Evolutionary conservation across 2,113 vertebrate species (phyloP), one percentile per base, ranked within the genome.

Genomic region (Paradisaea rubra): DNA sequence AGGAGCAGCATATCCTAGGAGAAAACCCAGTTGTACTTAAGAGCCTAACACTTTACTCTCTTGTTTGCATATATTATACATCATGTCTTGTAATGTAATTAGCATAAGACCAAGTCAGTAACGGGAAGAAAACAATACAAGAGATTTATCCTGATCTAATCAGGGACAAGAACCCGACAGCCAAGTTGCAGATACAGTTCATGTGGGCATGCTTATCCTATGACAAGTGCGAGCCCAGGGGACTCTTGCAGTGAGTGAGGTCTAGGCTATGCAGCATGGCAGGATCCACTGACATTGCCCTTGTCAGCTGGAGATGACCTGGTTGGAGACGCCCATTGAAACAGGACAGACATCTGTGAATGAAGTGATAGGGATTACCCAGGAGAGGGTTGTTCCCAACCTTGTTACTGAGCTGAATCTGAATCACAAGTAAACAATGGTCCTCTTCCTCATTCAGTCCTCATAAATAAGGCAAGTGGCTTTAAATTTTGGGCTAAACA

Each of bases 1-100:
- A 98, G 91, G 21, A 97, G 95, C 44, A 98, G 97, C 96, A 98
- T 97, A 76, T 98, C 98, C 98, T 98, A 47, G 42, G 50, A 78
- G 44, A 84, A 88, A 96, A 47, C 7, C 19, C 81, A 83, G 31
- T 15, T 54, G 33, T 35, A 61, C 16, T 87, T 79, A 41, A 74
- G 13, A 88, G 28, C 37, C 50, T 28, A 53, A 66, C 21, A 35
- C n/a, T 80, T 83, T 47, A 31, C 4, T 47, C 12, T 73, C 41
- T 28, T 60, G 23, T 66, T 63, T 78, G 59, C 57, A 19, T 69
- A 10, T n/a, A 20, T 71, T 33, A 63, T 3, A 25, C 24, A 35
- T 41, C 59, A 60, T 4, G 22, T 49, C 31, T 56, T 90, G 24
- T 18, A 82, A 72, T 3, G 3, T 22, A 61, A 87, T 49, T 37